Conservation (phyloP, 1,140 invertebrate species). For the Gonatopus flavifemur region DNA sequence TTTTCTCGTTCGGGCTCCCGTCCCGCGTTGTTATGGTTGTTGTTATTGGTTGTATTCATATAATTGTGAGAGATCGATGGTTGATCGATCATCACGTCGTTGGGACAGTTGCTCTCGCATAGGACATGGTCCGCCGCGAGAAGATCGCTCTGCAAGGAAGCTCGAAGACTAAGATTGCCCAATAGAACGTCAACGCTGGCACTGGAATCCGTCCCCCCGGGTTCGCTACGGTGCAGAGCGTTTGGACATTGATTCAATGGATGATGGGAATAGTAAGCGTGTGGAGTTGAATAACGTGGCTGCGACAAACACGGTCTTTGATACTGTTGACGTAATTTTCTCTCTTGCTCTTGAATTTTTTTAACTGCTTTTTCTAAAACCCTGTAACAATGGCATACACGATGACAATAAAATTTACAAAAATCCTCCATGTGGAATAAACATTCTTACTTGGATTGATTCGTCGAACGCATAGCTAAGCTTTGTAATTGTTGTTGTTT, state of each 20-base stretch:
- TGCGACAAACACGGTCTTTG: slow-evolving; percentile 22
- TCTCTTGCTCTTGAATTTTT: slow-evolving; percentile 28
- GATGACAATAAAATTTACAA: too few relatives aligned
- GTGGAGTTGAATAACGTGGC: slow-evolving; percentile 24
- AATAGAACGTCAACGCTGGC: slow-evolving; percentile 46
- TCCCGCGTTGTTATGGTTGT: slow-evolving; percentile 2
- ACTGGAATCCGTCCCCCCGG: slow-evolving; percentile 42
- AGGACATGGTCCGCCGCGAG: slow-evolving; percentile 34
- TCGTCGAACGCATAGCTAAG: slow-evolving; percentile 29
- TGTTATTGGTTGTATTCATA: not conserved
- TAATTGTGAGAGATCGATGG: not conserved
- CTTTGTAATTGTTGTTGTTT: slow-evolving; percentile 63
- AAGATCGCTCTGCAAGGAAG: slow-evolving; percentile 43
- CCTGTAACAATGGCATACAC: slow-evolving; percentile 3
- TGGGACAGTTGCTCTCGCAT: slow-evolving; percentile 31
- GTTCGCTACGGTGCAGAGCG: slow-evolving; percentile 35
- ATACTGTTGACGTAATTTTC: slow-evolving; percentile 10
- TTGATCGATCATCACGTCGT: too few relatives aligned
- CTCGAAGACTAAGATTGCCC: slow-evolving; percentile 44
- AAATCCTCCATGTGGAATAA: too few relatives aligned
- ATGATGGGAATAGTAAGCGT: slow-evolving; percentile 25
- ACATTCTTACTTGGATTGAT: slow-evolving; percentile 34
- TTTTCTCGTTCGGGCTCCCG: not conserved
- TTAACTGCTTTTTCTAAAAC: slow-evolving; percentile 28
- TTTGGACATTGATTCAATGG: slow-evolving; percentile 26